phyloP scores from a whole-genome alignment of 2,797 vertebrate species.

The Myioborus melanocephalus region DNA sequence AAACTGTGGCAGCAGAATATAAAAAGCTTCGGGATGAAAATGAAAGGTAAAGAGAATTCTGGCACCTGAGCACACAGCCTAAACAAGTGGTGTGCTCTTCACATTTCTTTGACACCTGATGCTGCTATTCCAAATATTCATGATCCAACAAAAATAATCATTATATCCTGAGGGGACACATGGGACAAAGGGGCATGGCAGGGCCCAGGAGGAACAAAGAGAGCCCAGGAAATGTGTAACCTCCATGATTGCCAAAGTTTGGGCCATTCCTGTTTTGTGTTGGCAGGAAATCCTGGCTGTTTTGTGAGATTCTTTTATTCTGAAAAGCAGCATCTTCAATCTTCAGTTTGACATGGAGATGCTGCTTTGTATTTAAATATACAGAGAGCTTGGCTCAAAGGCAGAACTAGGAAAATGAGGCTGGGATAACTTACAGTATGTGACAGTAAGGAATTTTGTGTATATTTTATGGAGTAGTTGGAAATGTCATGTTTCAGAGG shows the following conservation, averaged over 20 bases:
- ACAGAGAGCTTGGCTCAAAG: neutral
- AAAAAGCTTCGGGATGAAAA: constrained; percentile 88
- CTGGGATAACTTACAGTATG: neutral
- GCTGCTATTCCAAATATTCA: neutral
- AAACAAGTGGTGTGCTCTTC: neutral
- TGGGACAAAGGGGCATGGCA: neutral
- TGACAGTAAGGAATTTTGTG: neutral
- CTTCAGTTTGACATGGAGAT: neutral
- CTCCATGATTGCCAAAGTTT: neutral
- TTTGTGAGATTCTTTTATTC: neutral
- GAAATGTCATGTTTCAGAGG: neutral
- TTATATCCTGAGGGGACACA: neutral
- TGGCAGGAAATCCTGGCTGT: neutral
- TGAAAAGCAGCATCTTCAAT: neutral
- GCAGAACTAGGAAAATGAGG: neutral
- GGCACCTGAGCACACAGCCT: neutral
- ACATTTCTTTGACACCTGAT: neutral
- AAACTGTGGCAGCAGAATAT: constrained; percentile 84
- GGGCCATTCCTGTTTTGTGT: neutral
- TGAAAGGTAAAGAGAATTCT: constrained; percentile 79
- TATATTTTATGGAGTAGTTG: neutral
- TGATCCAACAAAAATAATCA: neutral
- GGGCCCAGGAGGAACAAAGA: neutral
- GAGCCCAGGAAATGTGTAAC: neutral
- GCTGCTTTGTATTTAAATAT: neutral